Evolutionary conservation across 2,888 invertebrate species (phyloP).

Genomic region (Phytoseiulus persimilis): DNA sequence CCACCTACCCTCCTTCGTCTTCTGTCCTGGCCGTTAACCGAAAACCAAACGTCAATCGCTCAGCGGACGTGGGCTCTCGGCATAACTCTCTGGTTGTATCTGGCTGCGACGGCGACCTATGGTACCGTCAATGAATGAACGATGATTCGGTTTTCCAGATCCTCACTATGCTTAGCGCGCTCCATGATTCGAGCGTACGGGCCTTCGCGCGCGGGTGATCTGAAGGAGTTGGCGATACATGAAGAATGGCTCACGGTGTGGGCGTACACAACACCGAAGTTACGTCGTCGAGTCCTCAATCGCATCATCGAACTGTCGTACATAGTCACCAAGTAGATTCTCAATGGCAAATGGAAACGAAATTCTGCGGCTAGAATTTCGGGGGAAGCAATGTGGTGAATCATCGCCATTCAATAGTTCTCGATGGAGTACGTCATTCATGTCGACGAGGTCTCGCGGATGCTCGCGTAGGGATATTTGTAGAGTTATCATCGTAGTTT

Average conservation of each 20-base stretch:
- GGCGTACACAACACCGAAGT: slow-evolving; percentile 29
- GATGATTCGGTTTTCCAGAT: not conserved
- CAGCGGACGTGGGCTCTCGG: too few species aligned
- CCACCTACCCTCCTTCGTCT: too few species aligned
- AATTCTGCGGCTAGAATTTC: not conserved
- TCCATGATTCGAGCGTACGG: slow-evolving; percentile 35
- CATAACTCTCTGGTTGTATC: too few species aligned
- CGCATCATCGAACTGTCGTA: slow-evolving; percentile 27
- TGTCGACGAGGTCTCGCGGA: not conserved
- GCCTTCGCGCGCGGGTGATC: slow-evolving; percentile 14
- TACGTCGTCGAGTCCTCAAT: slow-evolving; percentile 28
- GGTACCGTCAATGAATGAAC: not conserved
- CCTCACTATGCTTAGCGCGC: slow-evolving; percentile 11
- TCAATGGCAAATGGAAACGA: not conserved
- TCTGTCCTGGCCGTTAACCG: too few species aligned
- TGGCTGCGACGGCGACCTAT: too few species aligned
- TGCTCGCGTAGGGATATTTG: not conserved
- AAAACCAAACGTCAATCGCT: too few species aligned
- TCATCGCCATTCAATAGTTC: too few species aligned
- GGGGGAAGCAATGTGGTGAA: not conserved
- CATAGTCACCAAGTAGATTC: slow-evolving; percentile 37
- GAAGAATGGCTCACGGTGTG: slow-evolving; percentile 25
- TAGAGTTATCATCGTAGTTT: not conserved
- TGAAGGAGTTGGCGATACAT: slow-evolving; percentile 32
- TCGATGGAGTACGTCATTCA: too few species aligned